phyloP scores from a whole-genome alignment of 2,888 invertebrate species.

The Harpalus rubripes region DNA sequence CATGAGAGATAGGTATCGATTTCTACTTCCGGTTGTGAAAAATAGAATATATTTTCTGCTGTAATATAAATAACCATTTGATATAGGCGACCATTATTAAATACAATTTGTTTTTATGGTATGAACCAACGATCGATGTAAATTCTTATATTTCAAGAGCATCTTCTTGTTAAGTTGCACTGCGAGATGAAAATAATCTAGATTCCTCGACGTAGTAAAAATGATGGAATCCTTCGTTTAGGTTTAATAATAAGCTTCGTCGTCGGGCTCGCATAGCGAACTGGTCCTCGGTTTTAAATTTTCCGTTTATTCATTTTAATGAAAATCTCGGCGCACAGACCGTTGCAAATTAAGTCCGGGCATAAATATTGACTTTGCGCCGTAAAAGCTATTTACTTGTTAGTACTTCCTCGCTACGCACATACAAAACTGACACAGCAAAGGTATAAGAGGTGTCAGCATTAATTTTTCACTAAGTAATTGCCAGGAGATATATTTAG shows the following conservation, averaged over 20 bases:
- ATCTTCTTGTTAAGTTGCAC: too few species aligned
- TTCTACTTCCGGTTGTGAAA: too few species aligned
- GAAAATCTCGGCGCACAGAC: background rate
- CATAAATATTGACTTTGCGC: conserved; percentile 7
- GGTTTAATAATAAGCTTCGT: background rate
- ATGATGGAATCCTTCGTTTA: background rate
- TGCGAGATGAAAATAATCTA: background rate
- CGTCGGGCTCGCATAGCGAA: background rate
- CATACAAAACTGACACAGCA: background rate
- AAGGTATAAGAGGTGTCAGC: too few species aligned
- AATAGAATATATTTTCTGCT: too few species aligned
- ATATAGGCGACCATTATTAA: too few species aligned
- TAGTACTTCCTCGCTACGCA: background rate
- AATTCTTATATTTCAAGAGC: too few species aligned
- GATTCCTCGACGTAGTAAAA: background rate
- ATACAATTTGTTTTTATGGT: too few species aligned
- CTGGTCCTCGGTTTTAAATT: background rate
- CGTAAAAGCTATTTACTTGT: conserved; percentile 22
- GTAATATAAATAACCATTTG: too few species aligned
- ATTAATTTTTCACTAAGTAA: too few species aligned
- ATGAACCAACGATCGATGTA: too few species aligned
- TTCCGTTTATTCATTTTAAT: conserved; percentile 23
- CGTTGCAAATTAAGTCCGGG: conserved; percentile 13
- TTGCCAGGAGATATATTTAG: too few species aligned
- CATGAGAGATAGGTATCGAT: too few species aligned